Conservation (phyloP, 2,113 vertebrate genomes). For the Onychorhynchus coronatus region DNA sequence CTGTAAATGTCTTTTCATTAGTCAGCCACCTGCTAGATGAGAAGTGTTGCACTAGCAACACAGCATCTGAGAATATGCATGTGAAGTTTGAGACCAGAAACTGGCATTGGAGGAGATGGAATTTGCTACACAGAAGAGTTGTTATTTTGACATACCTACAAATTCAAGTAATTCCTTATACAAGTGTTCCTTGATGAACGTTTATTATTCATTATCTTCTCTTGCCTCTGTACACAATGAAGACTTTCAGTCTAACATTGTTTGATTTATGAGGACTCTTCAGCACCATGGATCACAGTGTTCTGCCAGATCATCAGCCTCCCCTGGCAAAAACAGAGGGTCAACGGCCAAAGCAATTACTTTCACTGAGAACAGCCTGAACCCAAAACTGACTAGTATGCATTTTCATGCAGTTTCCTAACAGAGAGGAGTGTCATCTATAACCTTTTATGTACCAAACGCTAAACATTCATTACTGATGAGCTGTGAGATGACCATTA, state of each 20-base stretch:
- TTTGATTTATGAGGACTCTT: background rate
- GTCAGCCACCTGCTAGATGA: conserved; percentile 30
- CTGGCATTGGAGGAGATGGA: background rate
- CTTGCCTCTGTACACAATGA: background rate
- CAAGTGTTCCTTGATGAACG: background rate
- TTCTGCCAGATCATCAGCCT: background rate
- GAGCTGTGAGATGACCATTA: background rate
- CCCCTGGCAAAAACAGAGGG: background rate
- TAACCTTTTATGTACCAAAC: background rate
- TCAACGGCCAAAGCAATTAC: background rate
- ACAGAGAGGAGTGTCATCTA: background rate
- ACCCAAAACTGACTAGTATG: background rate
- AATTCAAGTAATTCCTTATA: background rate
- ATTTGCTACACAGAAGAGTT: background rate
- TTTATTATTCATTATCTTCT: background rate
- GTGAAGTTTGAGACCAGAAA: background rate
- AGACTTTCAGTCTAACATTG: background rate
- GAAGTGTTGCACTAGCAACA: background rate
- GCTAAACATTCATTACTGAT: background rate
- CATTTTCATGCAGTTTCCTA: background rate
- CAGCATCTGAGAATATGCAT: background rate
- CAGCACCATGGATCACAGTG: background rate
- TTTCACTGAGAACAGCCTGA: background rate
- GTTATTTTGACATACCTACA: background rate
- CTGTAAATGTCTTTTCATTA: conserved; percentile 37